Conservation (phyloP, 2,797 vertebrate genomes). For the Smutsia temminckii region DNA sequence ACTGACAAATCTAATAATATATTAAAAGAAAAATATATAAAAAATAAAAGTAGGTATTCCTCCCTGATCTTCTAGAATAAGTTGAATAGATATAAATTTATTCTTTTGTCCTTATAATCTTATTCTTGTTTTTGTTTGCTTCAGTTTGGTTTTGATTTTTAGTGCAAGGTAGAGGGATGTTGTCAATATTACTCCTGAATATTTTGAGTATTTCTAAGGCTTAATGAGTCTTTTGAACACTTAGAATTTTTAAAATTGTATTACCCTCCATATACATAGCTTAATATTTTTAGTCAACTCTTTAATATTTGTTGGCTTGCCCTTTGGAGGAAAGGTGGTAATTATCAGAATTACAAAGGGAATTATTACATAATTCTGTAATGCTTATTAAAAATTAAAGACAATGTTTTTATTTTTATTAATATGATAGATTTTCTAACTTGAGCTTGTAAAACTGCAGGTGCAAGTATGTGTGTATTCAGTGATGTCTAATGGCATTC, state of each 20-base stretch:
- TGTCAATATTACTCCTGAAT: neutral
- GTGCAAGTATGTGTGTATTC: conserved; percentile 24
- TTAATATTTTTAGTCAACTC: conserved; percentile 42
- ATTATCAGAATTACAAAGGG: conserved; percentile 24
- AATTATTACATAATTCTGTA: conserved; percentile 17
- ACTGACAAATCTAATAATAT: neutral
- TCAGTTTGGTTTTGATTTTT: conserved; percentile 24
- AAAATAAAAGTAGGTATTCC: neutral
- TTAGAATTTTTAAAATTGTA: conserved; percentile 21
- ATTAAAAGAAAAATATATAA: neutral
- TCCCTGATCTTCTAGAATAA: neutral
- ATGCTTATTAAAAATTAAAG: conserved; percentile 59
- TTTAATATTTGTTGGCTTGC: conserved; percentile 41
- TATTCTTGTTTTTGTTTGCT: neutral
- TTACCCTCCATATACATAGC: neutral
- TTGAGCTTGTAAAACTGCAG: conserved; percentile 58
- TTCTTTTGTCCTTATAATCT: neutral
- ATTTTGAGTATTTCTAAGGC: conserved; percentile 18
- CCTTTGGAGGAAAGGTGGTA: conserved; percentile 24
- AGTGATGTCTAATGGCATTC: neutral
- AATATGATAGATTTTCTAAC: conserved; percentile 21
- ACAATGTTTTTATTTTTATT: conserved; percentile 46
- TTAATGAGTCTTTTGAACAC: conserved; percentile 15
- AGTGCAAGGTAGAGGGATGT: neutral
- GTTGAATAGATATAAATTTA: neutral